These are phyloP conservation scores for Mareca strepera DNA, from an alignment of 2,797 vertebrate genomes.

Conservation along the genomic window DNA sequence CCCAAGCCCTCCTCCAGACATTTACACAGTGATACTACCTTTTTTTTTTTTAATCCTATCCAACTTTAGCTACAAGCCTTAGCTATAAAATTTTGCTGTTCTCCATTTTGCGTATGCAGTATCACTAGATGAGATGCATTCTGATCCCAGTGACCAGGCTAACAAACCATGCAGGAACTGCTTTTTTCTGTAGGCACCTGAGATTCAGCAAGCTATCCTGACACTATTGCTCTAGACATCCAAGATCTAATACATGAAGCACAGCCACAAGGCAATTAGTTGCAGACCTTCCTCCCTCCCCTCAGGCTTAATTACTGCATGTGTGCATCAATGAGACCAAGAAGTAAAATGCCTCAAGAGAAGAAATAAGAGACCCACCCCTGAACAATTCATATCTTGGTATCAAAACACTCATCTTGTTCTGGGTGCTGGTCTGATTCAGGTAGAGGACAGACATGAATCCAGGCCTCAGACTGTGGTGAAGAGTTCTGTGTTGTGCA, in stretches of 20 bases:
- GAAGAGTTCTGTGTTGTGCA: no score
- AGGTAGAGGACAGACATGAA: background rate
- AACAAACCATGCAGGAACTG: background rate
- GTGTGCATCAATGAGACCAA: rapidly evolving
- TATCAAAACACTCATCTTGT: background rate
- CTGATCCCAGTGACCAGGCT: background rate
- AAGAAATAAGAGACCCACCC: background rate
- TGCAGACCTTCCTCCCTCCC: background rate
- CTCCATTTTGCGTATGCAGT: background rate
- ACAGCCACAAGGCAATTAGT: background rate
- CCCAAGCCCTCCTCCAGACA: background rate
- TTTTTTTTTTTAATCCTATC: background rate
- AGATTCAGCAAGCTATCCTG: background rate
- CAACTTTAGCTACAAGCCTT: background rate
- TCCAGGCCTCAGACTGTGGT: background rate
- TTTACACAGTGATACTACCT: background rate
- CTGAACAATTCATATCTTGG: background rate
- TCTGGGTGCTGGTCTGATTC: background rate
- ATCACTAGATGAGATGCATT: background rate
- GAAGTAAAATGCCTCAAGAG: background rate
- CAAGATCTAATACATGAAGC: background rate
- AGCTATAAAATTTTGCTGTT: background rate
- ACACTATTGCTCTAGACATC: background rate
- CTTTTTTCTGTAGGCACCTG: background rate
- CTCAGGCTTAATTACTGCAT: background rate